Evolutionary conservation across 1,140 invertebrate species (phyloP), one percentile per base, ranked within the genome.

Genomic region (Drusus annulatus): DNA sequence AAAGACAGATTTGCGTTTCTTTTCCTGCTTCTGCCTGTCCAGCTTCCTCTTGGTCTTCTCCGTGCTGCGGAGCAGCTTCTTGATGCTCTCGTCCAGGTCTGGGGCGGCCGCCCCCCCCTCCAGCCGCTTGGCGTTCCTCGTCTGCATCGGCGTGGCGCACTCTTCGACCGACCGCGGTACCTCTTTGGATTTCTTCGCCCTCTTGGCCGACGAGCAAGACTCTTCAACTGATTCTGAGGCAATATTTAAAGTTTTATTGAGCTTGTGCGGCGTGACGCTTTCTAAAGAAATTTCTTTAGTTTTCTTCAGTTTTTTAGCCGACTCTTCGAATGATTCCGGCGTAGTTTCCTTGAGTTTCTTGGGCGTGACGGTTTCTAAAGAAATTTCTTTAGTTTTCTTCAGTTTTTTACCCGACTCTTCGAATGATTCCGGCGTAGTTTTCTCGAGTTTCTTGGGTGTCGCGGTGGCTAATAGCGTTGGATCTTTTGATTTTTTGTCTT

Each of bases 1-100:
- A 45, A 88, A 90, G 0, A 90, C 86, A 77, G 88, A 89, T 76
- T 87, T 89, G 0, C 86, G 84, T 83, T 87, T 89, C 84, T 89
- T 90, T 82, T 88, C 86, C n/a, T 76, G 84, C 25, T 87, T 89
- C 77, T 81, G 85, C 84, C 89, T 86, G 54, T 88, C 87, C 19
- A 86, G 80, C 76, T 85, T 88, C 52, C 84, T 82, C 83, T 88
- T 90, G 77, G 85, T 83, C 81, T 87, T 88, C 84, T 90, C 88
- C 0, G 88, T 89, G 77, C 87, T 90, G 21, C 80, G 82, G 2
- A 90, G 84, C 13, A 89, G 84, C 52, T 88, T 84, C 69, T 84
- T 85, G 31, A 89, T 89, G 5, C 80, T 83, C 60, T 81, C 80
- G 50, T 83, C 75, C 15, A 83, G 25, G 54, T 21, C 51, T 1